Conservation (phyloP, 2,888 invertebrate species). For the Choreutis nemorana region DNA sequence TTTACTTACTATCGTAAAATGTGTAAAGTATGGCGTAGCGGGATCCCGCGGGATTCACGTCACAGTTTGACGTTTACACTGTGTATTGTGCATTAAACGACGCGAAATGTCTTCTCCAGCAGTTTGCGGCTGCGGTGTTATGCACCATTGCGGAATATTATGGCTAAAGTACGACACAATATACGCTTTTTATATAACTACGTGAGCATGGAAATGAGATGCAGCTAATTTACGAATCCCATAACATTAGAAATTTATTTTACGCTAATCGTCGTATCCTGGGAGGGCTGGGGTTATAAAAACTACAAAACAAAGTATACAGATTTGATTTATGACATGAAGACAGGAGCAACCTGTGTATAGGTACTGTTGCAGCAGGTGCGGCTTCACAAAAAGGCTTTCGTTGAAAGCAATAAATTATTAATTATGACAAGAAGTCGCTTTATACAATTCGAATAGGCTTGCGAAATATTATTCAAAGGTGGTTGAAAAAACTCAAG, state of each 20-base stretch:
- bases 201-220: conserved; percentile 28
- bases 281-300: not conserved
- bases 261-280: too few relatives aligned
- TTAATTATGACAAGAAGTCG: conserved; percentile 59
- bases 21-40: conserved; percentile 24
- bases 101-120: conserved; percentile 23
- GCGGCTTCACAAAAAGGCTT: conserved; percentile 39
- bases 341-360: conserved; percentile 56
- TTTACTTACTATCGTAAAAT: conserved; percentile 51
- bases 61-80: conserved; percentile 35
- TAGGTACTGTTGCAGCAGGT: conserved; percentile 26
- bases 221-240: too few relatives aligned
- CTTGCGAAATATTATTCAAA: conserved; percentile 31
- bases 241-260: too few relatives aligned
- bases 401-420: conserved; percentile 59
- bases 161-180: too few relatives aligned
- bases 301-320: not conserved
- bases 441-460: conserved; percentile 35
- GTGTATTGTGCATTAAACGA: conserved; percentile 35
- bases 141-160: too few relatives aligned
- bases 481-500: conserved; percentile 28
- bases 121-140: conserved; percentile 31
- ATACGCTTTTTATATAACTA: too few relatives aligned
- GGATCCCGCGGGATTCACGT: conserved; percentile 43
- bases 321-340: conserved; percentile 39